Evolutionary conservation across 2,797 vertebrate genomes (phyloP).

Genomic region (Labroides dimidiatus): DNA sequence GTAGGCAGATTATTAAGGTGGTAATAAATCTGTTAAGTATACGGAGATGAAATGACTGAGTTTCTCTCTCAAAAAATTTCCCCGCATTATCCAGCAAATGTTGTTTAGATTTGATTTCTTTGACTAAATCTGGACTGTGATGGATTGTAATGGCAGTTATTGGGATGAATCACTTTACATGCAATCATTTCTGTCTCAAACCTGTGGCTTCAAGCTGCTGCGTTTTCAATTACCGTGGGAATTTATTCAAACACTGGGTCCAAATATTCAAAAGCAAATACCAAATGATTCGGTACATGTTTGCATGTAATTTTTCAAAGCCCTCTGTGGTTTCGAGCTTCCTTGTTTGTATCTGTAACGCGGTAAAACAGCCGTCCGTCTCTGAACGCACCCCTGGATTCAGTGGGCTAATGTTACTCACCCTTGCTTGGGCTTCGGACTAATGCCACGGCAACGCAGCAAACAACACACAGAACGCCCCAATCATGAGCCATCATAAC

Average conservation of each 20-base stretch:
- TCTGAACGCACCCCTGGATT: slow-evolving; percentile 73
- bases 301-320: slow-evolving; percentile 62
- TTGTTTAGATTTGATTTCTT: slow-evolving; percentile 16
- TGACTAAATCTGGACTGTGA: slow-evolving; percentile 53
- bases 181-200: slow-evolving; percentile 52
- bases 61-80: background rate
- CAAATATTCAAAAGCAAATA: slow-evolving; percentile 10
- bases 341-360: slow-evolving; percentile 54
- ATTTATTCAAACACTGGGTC: slow-evolving; percentile 17
- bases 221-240: background rate
- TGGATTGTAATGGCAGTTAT: slow-evolving; percentile 37
- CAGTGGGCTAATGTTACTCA: slow-evolving; percentile 85
- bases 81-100: slow-evolving; percentile 8
- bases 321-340: slow-evolving; percentile 17
- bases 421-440: slow-evolving; percentile 88
- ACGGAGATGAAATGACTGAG: background rate
- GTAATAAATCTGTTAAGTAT: background rate
- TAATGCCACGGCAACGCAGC: slow-evolving; percentile 85
- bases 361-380: slow-evolving; percentile 54
- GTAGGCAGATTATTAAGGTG: background rate
- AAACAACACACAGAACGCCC: slow-evolving; percentile 88
- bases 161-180: slow-evolving; percentile 54
- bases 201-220: background rate
- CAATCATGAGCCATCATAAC: slow-evolving; percentile 77
- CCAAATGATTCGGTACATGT: slow-evolving; percentile 30